Evolutionary conservation across 2,113 vertebrate genomes (phyloP).

Genomic region (Propithecus coquereli): DNA sequence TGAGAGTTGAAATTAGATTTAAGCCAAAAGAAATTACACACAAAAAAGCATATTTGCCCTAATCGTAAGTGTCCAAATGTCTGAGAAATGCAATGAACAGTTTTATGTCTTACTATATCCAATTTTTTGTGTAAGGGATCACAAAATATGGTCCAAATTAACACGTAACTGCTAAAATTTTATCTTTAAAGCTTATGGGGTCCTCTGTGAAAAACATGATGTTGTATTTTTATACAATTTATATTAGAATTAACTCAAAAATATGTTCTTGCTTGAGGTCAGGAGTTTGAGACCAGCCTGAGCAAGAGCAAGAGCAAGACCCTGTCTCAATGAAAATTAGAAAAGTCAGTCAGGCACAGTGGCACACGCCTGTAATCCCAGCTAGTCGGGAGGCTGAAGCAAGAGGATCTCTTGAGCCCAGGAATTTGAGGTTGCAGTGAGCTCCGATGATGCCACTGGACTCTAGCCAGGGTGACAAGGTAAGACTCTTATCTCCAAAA

Average conservation of each 20-base stretch:
- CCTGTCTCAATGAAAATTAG: too few relatives aligned
- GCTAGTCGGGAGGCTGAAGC: too few relatives aligned
- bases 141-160: neutral
- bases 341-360: too few relatives aligned
- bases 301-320: too few relatives aligned
- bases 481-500: too few relatives aligned
- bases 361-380: too few relatives aligned
- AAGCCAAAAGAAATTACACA: conserved; percentile 9
- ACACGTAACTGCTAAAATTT: neutral
- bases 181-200: neutral
- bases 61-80: neutral
- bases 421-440: too few relatives aligned
- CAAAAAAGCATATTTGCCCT: neutral
- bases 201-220: neutral
- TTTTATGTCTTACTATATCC: neutral
- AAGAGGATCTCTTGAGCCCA: too few relatives aligned
- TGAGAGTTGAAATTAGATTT: neutral
- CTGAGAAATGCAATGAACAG: neutral
- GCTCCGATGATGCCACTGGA: too few relatives aligned
- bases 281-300: too few relatives aligned
- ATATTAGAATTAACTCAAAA: conserved; percentile 30
- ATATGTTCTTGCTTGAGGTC: neutral
- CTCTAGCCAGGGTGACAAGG: too few relatives aligned
- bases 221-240: neutral
- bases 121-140: neutral